phyloP scores from a whole-genome alignment of 2,113 vertebrate genomes.

The Pygathrix nemaeus region DNA sequence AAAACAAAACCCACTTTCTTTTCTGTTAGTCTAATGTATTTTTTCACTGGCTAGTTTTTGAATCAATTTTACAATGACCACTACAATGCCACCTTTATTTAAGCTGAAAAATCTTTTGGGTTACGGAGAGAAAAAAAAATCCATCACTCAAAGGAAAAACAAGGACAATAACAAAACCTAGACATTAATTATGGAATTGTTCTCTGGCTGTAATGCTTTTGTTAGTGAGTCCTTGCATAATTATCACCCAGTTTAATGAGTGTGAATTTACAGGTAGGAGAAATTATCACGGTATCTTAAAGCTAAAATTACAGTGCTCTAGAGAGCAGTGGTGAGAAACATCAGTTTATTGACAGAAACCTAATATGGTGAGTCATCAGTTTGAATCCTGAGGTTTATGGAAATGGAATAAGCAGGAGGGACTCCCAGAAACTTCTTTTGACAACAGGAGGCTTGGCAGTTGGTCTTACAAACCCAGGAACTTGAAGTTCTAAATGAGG shows the following conservation, averaged over 20 bases:
- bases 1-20: neutral
- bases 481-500: neutral
- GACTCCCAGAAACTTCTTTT: neutral
- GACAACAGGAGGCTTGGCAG: neutral
- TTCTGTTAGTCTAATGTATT: neutral
- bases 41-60: neutral
- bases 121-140: neutral
- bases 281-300: neutral
- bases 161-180: neutral
- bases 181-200: neutral
- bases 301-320: conserved; percentile 1
- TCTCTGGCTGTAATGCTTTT: neutral
- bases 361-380: conserved; percentile 5
- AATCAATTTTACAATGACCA: conserved; percentile 8
- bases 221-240: conserved; percentile 1
- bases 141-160: neutral
- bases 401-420: neutral
- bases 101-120: neutral
- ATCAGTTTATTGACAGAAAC: neutral
- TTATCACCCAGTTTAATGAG: conserved; percentile 32
- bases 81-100: neutral
- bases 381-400: conserved; percentile 5
- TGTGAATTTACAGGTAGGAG: conserved; percentile 49
- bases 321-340: neutral
- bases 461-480: conserved; percentile 24